Base-by-base conservation (phyloP, 1,140 invertebrate genomes). In the Zaprionus kolodkinae region DNA sequence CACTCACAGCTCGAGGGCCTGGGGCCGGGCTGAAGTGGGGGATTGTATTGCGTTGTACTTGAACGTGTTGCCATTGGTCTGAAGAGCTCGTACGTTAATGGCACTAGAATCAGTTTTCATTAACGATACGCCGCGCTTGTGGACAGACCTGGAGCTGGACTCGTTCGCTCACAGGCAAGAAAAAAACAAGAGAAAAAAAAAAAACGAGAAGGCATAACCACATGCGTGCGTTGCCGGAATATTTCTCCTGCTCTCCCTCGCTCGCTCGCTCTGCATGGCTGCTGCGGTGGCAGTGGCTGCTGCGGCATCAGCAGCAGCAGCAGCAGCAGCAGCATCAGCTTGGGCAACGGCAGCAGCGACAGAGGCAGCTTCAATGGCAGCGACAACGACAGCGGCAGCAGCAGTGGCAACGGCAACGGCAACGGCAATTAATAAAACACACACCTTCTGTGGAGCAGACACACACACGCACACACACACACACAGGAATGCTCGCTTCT, bases 21-120 rank as follows among this genome's bases (percentile, higher is more conserved):
- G 40, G 63, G 10, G 45, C 52, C 6, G 7, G 55, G 66, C 21
- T 27, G 50, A 59, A 21, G 21, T 21, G 57, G 43, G 70, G 55
- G 70, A 45, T 64, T 55, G 65, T 66, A 45, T 64, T 55, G 65
- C 69, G 61, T 66, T 78, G 80, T 78, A 85, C 81, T 88, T 69
- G 78, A 89, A 81, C 66, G 75, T 80, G 80, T 74, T 74, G 63
- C 66, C 75, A 64, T 71, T 75, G 74, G 67, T 76, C 80, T 81
- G 85, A 70, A 85, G 76, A 71, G 85, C 84, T 80, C 83, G 85
- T 68, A 88, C 85, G 81, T 89, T 89, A 89, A 89, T 89, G 86
- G 84, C 85, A 89, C 85, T 90, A 89, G 85, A 89, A 89, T 89
- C 85, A 90, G 85, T 89, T 89, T 89, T 89, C 85, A 89, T 89